These are phyloP conservation scores for Mythimna lalbum DNA, from an alignment of 2,888 invertebrate species.

Conservation along the genomic window DNA sequence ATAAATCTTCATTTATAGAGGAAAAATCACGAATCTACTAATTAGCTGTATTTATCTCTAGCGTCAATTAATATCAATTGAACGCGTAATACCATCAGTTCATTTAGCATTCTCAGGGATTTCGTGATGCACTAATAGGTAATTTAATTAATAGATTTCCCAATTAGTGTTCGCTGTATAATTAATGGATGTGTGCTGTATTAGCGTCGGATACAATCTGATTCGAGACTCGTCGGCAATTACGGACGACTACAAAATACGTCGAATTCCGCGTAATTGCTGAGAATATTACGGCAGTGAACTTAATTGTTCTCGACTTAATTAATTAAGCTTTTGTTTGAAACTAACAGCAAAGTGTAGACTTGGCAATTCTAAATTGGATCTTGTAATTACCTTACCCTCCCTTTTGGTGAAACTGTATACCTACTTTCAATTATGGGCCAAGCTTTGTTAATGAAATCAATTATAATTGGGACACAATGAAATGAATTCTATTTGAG, in stretches of 20 bases:
- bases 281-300: slow-evolving; percentile 90
- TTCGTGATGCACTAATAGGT: slow-evolving; percentile 75
- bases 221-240: slow-evolving; percentile 86
- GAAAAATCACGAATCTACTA: slow-evolving; percentile 9
- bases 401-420: slow-evolving; percentile 88
- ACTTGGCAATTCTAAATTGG: slow-evolving; percentile 91
- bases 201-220: slow-evolving; percentile 88
- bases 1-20: background rate
- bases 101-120: slow-evolving; percentile 68
- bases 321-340: slow-evolving; percentile 91
- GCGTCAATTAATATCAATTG: slow-evolving; percentile 43
- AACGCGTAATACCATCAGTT: slow-evolving; percentile 43
- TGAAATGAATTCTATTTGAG: slow-evolving; percentile 78
- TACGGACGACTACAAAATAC: slow-evolving; percentile 88
- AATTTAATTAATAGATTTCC: slow-evolving; percentile 88
- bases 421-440: slow-evolving; percentile 90
- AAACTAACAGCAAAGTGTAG: slow-evolving; percentile 91
- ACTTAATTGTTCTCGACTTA: slow-evolving; percentile 91
- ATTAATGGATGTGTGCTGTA: slow-evolving; percentile 87
- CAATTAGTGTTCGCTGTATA: slow-evolving; percentile 86
- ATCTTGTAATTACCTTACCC: slow-evolving; percentile 91
- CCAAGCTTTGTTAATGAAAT: slow-evolving; percentile 88
- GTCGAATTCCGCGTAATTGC: slow-evolving; percentile 89
- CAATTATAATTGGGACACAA: slow-evolving; percentile 88
- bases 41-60: slow-evolving; percentile 23